phyloP scores from a whole-genome alignment of 2,113 vertebrate species.

The Eira barbara region DNA sequence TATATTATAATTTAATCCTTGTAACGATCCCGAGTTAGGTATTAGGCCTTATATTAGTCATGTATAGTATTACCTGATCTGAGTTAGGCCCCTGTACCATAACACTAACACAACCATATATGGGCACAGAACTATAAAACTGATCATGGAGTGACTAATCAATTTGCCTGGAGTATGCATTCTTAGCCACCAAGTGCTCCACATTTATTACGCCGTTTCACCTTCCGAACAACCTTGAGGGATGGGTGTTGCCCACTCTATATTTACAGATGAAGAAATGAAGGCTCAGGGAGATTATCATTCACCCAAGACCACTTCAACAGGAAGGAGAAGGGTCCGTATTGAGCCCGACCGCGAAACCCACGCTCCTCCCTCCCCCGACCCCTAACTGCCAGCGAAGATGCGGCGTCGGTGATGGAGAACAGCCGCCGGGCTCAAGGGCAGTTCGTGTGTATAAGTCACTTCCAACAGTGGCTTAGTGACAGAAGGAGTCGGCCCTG shows the following conservation, averaged over 20 bases:
- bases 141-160: neutral
- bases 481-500: neutral
- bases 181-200: neutral
- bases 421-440: neutral
- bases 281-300: neutral
- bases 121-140: neutral
- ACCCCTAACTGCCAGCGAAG: neutral
- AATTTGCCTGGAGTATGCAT: fast-evolving
- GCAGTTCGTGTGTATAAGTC: neutral
- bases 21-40: neutral
- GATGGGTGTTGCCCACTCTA: neutral
- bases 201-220: neutral
- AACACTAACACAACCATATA: neutral
- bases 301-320: neutral
- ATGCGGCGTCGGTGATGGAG: fast-evolving
- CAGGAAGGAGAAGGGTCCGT: neutral
- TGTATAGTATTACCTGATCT: neutral
- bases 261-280: neutral
- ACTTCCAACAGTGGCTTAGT: neutral
- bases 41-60: neutral
- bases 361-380: too few relatives aligned
- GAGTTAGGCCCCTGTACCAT: neutral
- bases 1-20: neutral
- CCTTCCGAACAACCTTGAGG: neutral
- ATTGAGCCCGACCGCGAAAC: neutral